Base-by-base conservation (phyloP, 1,140 invertebrate genomes). In the Lordiphosa mommai region DNA sequence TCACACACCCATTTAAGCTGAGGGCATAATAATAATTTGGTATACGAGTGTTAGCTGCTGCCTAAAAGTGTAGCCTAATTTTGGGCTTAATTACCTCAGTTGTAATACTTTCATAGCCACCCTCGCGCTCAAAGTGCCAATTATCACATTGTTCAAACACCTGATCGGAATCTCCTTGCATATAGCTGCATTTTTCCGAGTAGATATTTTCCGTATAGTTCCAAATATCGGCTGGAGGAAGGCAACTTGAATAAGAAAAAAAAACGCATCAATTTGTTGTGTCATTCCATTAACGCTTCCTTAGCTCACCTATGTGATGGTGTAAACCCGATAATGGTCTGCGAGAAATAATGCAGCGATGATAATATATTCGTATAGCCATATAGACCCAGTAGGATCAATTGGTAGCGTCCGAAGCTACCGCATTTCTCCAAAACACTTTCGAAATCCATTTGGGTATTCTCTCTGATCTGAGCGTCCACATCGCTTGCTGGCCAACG, bases 1-100 rank as follows among this genome's bases (percentile, higher is more conserved):
- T 90, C 85, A 61, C 92, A 93, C 4, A 93, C 90, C 92, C 92
- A 93, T 57, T 91, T 77, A n/a, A 91, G 72, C 92, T 92, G 68
- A 6, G 13, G 9, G 2, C 4, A 12, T 47, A 57, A 72, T 51
- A 36, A 58, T 65, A 50, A 55, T 52, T 32, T 16, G 4, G 38
- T 27, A 66, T 4, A 27, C 5, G 1, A 74, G 32, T 69, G 52
- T 84, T 23, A 41, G 13, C 8, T 5, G 3, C 2, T 41, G 10
- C 4, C 7, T 6, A 14, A 38, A 57, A 30, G 1, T 33, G 32
- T 46, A 27, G 58, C 30, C 36, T 77, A 82, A 58, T 86, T 86
- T 65, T 40, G 41, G 76, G 48, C 32, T 49, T 9, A 46, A 14
- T 58, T 77, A 92, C 92, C 88, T 92, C 91, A 40, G 91, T 89